These are phyloP conservation scores for Petrolisthes manimaculis DNA, from an alignment of 2,888 invertebrate species.

Conservation along the genomic window DNA sequence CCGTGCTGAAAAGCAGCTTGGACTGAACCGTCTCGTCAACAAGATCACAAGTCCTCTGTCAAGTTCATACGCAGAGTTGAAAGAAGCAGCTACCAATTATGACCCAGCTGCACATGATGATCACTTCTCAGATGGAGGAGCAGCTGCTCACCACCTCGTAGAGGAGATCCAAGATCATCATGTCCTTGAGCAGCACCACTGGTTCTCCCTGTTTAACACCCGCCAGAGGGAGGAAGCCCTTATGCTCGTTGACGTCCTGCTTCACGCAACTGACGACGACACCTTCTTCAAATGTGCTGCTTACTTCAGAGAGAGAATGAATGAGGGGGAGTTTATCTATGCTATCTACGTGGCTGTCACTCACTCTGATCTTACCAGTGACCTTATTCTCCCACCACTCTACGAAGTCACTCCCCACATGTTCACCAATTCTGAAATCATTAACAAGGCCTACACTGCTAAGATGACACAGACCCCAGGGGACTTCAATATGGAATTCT, in stretches of 20 bases:
- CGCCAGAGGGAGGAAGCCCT: slow-evolving; percentile 77
- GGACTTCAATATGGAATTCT: slow-evolving; percentile 67
- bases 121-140: slow-evolving; percentile 75
- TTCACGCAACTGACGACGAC: slow-evolving; percentile 79
- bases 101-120: slow-evolving; percentile 73
- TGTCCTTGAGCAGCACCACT: slow-evolving; percentile 74
- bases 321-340: slow-evolving; percentile 78
- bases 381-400: slow-evolving; percentile 75
- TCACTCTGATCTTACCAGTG: slow-evolving; percentile 70
- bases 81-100: slow-evolving; percentile 21
- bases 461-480: slow-evolving; percentile 67
- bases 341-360: slow-evolving; percentile 75
- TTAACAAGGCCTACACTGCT: slow-evolving; percentile 67
- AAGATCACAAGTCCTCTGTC: slow-evolving; percentile 41
- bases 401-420: slow-evolving; percentile 79
- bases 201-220: slow-evolving; percentile 77
- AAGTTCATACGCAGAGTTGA: slow-evolving; percentile 30
- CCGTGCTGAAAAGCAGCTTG: slow-evolving; percentile 41
- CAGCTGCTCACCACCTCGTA: slow-evolving; percentile 75
- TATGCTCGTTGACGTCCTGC: slow-evolving; percentile 78
- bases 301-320: slow-evolving; percentile 77
- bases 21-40: slow-evolving; percentile 49
- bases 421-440: slow-evolving; percentile 76
- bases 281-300: slow-evolving; percentile 79
- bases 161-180: slow-evolving; percentile 74